Evolutionary conservation across 1,140 invertebrate species (phyloP), one percentile per base, ranked within the genome.

Genomic region (Drosophila jambulina): DNA sequence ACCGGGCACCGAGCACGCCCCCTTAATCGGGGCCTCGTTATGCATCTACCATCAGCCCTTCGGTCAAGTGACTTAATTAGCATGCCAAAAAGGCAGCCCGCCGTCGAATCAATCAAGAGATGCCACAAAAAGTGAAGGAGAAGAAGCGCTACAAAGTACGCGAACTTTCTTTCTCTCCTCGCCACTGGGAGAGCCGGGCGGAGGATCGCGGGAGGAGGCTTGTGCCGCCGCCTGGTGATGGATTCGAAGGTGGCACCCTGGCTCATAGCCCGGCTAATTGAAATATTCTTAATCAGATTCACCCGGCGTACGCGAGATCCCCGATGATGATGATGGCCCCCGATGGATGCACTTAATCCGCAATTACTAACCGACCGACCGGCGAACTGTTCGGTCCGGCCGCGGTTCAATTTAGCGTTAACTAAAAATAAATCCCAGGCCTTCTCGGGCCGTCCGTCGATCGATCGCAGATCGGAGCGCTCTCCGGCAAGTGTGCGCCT

Each of bases 211-310:
- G n/a, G 46, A 45, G 25, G 12, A 15, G 25, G 5, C 4, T 27
- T 13, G n/a, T 12, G 32, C 32, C 10, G 25, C 10, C 19, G 27
- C 48, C 60, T 36, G 54, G 56, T 64, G 69, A 72, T 72, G 69
- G 67, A 72, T 72, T 29, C 19, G 62, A 60, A 77, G 75, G 72
- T 68, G 53, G 62, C 62, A 77, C 29, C 62, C 54, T n/a, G 67
- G 29, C 51, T 34, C 12, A 45, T 36, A 71, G 49, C 21, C 69
- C 53, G 23, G 36, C 85, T 90, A 90, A 90, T 90, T 90, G 86
- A 90, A 90, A 90, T 90, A 90, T 90, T 91, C 86, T 90, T 90
- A 90, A 90, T 90, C 86, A 90, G 85, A 90, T 88, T 81, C 83
- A 78, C 48, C 56, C 54, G 76, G 60, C 54, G 78, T 72, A 68